These are phyloP conservation scores for Heptranchias perlo DNA, from an alignment of 2,113 vertebrate species.

Conservation along the genomic window DNA sequence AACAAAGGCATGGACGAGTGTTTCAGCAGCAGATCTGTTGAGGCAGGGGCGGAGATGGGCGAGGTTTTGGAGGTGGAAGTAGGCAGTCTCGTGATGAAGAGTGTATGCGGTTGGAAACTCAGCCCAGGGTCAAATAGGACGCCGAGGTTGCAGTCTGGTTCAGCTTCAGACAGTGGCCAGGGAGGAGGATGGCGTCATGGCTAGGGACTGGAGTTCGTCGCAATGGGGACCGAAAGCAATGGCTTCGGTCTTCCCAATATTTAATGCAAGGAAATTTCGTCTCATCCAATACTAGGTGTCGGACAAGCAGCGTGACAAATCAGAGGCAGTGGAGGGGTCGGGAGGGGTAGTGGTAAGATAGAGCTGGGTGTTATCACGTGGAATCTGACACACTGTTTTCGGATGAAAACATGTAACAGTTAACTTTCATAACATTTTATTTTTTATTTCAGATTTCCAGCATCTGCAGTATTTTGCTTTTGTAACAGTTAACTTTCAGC, in stretches of 20 bases:
- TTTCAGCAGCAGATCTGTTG: not conserved
- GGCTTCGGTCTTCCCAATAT: not conserved
- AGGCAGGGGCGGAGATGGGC: not conserved
- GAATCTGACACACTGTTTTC: not conserved
- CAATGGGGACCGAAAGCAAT: not conserved
- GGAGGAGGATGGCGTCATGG: not conserved
- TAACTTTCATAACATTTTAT: not conserved
- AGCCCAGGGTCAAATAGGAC: not conserved
- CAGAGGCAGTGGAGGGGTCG: not conserved
- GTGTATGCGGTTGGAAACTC: not conserved
- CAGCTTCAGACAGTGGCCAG: not conserved
- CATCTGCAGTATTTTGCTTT: not conserved
- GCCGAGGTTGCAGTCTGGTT: not conserved
- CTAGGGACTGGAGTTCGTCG: not conserved
- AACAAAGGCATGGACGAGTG: not conserved
- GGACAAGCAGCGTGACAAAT: not conserved
- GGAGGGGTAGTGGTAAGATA: not conserved
- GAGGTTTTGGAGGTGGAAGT: not conserved
- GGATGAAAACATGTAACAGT: not conserved
- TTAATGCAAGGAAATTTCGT: not conserved
- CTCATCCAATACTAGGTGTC: not conserved
- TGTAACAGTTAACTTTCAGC: not conserved
- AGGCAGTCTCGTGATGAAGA: not conserved
- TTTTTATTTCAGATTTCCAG: not conserved
- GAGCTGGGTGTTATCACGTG: not conserved